phyloP scores from a whole-genome alignment of 2,113 vertebrate species.

The Haemorhous mexicanus region DNA sequence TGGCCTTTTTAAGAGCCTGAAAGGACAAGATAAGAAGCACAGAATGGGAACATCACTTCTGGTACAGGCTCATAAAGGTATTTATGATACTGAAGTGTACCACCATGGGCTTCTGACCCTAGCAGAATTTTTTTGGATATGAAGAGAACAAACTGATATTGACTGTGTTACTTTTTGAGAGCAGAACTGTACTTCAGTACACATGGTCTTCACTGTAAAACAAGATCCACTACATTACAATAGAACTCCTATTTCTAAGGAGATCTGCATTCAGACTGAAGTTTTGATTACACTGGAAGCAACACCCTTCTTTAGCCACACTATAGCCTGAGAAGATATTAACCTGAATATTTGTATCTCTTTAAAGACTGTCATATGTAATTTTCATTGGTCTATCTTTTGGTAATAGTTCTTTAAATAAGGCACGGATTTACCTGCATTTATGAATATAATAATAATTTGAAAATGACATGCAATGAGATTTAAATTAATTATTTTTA shows the following conservation, averaged over 20 bases:
- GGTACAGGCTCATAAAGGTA: neutral
- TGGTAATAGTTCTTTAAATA: neutral
- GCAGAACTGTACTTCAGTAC: neutral
- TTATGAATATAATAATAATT: conserved; percentile 29
- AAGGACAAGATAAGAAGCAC: neutral
- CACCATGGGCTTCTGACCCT: neutral
- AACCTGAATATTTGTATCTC: neutral
- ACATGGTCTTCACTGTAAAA: neutral
- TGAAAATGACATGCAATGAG: conserved; percentile 21
- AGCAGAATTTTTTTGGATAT: neutral
- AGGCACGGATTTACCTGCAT: neutral
- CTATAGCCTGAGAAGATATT: neutral
- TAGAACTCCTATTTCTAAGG: neutral
- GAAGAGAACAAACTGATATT: neutral
- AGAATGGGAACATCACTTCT: neutral
- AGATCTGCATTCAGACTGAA: neutral
- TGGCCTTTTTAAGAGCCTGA: neutral
- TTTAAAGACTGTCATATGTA: neutral
- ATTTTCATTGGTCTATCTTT: neutral
- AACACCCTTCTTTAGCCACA: neutral
- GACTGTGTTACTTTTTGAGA: neutral
- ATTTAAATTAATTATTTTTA: conserved; percentile 47
- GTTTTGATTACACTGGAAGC: neutral
- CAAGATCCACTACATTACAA: neutral
- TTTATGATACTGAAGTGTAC: neutral